A percentile compares a stretch with the other conserved stretches of the same genome.
These are phyloP conservation scores for Pseudochirops corinnae DNA, from an alignment of 2,797 vertebrate genomes.

Conservation along the genomic window DNA sequence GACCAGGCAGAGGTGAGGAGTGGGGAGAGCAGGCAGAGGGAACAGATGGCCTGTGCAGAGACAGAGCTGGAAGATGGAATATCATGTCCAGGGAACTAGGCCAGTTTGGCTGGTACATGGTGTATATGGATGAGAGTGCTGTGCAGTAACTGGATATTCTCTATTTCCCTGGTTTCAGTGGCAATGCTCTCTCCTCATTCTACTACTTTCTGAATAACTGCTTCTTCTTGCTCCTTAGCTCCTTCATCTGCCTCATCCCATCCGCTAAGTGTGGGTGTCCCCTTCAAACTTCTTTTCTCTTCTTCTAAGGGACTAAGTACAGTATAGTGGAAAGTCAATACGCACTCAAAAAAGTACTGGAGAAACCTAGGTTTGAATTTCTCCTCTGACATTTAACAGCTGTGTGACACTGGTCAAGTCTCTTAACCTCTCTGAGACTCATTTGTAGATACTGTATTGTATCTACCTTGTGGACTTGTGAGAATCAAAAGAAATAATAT, in stretches of 20 bases:
- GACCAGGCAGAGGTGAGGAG: not conserved
- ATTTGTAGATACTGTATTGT: not conserved
- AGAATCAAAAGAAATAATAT: not conserved
- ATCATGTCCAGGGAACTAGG: not conserved
- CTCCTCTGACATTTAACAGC: not conserved
- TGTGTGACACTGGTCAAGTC: not conserved
- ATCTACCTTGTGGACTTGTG: not conserved
- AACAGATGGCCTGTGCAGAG: not conserved
- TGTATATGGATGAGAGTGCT: not conserved
- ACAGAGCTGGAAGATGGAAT: not conserved
- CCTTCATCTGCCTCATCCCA: not conserved
- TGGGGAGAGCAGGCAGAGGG: not conserved
- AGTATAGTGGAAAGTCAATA: not conserved
- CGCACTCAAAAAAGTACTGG: not conserved
- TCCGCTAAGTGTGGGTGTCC: not conserved
- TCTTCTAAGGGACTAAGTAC: not conserved
- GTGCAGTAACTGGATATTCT: not conserved
- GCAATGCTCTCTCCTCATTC: not conserved
- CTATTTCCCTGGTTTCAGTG: not conserved
- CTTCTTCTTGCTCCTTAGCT: not conserved
- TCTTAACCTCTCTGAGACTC: not conserved
- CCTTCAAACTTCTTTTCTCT: not conserved
- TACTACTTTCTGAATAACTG: constrained; percentile 35
- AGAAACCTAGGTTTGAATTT: not conserved
- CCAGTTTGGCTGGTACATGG: not conserved